These are phyloP conservation scores for Drosophila percnosoma DNA, from an alignment of 2,888 invertebrate species.

Conservation along the genomic window DNA sequence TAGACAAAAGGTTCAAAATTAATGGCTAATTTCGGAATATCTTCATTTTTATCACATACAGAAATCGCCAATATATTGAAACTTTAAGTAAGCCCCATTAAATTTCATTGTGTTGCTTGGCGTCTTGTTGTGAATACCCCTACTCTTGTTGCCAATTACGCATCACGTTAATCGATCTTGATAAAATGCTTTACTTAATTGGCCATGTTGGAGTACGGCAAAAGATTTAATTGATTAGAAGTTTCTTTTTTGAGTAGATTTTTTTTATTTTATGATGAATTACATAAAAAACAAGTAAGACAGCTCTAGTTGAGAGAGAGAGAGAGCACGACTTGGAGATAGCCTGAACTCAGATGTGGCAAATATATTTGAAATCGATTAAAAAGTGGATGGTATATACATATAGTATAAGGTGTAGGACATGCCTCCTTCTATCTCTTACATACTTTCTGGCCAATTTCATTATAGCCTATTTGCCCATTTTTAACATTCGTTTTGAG, in stretches of 20 bases:
- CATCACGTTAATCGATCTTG: background rate
- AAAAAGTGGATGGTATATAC: background rate
- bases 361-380: background rate
- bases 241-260: background rate
- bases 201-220: background rate
- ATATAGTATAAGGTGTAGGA: background rate
- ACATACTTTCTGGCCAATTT: background rate
- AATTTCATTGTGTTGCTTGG: background rate
- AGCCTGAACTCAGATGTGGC: background rate
- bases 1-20: background rate
- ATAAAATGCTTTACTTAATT: background rate
- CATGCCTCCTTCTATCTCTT: background rate
- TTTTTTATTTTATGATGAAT: background rate
- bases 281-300: background rate
- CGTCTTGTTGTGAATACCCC: slow-evolving; percentile 14
- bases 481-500: background rate
- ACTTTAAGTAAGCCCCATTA: background rate
- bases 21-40: background rate
- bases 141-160: background rate
- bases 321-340: background rate
- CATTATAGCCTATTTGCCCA: background rate
- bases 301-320: background rate
- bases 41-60: background rate
- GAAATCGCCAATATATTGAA: background rate
- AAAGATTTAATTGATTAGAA: background rate